Conservation (phyloP, 2,113 vertebrate species). For the Podocnemis expansa region DNA sequence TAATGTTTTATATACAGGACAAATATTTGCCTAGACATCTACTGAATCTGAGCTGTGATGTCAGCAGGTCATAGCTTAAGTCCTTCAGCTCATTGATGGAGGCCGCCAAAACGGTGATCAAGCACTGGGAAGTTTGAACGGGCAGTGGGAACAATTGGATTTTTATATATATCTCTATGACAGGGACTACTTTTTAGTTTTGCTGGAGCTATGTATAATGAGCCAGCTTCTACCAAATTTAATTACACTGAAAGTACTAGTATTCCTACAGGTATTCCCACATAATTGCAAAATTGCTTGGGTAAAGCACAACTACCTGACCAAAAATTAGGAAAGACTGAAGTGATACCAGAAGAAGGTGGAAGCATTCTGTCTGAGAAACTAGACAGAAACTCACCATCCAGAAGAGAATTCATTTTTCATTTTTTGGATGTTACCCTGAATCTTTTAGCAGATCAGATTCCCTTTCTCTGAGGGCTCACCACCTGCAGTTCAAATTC, state of each 20-base stretch:
- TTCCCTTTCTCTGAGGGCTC: too few relatives aligned
- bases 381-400: neutral
- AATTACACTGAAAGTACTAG: neutral
- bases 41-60: slow-evolving; percentile 60
- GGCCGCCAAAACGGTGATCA: slow-evolving; percentile 51
- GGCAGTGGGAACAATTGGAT: neutral
- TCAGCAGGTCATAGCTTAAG: slow-evolving; percentile 56
- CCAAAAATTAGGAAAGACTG: neutral
- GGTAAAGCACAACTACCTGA: neutral
- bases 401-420: neutral
- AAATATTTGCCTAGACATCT: slow-evolving; percentile 71
- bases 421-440: too few relatives aligned
- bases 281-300: neutral
- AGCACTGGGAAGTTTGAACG: slow-evolving; percentile 42
- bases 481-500: too few relatives aligned
- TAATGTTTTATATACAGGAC: slow-evolving; percentile 66
- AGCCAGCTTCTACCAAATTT: neutral
- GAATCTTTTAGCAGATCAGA: too few relatives aligned
- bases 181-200: neutral
- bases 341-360: neutral
- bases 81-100: slow-evolving; percentile 56
- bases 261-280: neutral
- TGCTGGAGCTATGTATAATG: neutral
- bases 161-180: neutral
- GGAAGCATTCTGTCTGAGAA: too few relatives aligned